Evolutionary conservation across 2,797 vertebrate genomes (phyloP), one percentile per base, ranked within the genome.

Genomic region (Sebastes ruberrimus): DNA sequence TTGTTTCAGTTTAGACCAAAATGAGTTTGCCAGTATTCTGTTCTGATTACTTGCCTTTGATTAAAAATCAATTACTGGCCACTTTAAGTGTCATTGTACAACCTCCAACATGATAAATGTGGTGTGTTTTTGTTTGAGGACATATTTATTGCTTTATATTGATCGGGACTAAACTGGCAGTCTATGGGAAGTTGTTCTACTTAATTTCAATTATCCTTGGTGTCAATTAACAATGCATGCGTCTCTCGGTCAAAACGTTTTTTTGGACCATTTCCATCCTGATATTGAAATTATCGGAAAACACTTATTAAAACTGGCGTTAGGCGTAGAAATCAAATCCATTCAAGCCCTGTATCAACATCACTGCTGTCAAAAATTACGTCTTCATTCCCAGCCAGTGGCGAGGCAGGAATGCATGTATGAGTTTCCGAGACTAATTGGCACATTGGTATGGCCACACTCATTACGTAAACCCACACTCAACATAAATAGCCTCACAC

Each of bases 401-500:
- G 81, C 25, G 25, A 73, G 71, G 80, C 70, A 32, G 62, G 33
- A 74, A 35, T 10, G 67, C 72, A 32, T 28, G 35, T 18, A 20
- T 49, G 71, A 73, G 61, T 59, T 63, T 68, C 59, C 22, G 55
- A 59, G 71, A 78, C 81, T 88, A 93, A 90, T 83, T 87, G 86
- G 83, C 81, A 82, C 83, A 13, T 49, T 69, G 82, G 78, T 85
- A 63, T 69, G 86, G 83, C 88, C 84, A 76, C 87, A 83, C 84
- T 92, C 78, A 85, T 91, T 89, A 90, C 76, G 76, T 32, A 82
- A 82, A 20, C 81, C 81, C 75, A 86, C 88, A 79, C 80, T 76
- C 71, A 60, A 70, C 83, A 87, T 67, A 90, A 86, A 93, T 86
- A 89, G 80, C 71, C 76, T 76, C 73, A 10, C 82, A 81, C 81